Evolutionary conservation across 1,140 invertebrate genomes (phyloP), one percentile per base, ranked within the genome.

Genomic region (Zaprionus lachaisei): DNA sequence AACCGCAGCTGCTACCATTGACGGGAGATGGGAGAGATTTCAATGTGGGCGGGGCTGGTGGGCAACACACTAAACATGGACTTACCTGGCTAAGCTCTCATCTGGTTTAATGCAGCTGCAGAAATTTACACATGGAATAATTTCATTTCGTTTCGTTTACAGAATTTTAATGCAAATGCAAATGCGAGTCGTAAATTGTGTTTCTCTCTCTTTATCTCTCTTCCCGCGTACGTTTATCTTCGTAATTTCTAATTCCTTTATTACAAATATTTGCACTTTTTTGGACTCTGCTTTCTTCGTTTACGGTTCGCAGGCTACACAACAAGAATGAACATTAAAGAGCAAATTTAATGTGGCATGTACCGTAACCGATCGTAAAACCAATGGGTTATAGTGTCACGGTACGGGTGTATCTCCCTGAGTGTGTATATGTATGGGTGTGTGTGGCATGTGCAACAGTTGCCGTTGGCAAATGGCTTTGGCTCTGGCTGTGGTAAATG

Each of bases 321-420:
- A 60, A 47, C 22, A 72, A 60, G 38, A 56, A 57, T 54, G 72
- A 76, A 84, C 84, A 83, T 78, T 79, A 44, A 81, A 70, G 71
- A 68, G 74, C 78, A 81, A 79, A 76, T 58, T 86, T 77, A 84
- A 84, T 89, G 78, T 86, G 81, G 74, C 78, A 58, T 89, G 75
- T 49, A 69, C 54, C 74, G 81, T 69, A 89, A 67, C 47, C 74
- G 81, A 87, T 87, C 84, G 78, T 89, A 81, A 87, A 87, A 84
- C 56, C 63, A 80, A 89, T 79, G 69, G 71, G 71, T 78, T 84
- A 81, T 73, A 64, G 63, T 77, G 37, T 55, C 14, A 67, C 58
- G 73, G 31, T 83, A 64, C 73, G 37, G 22, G 34, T 56, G 62
- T 70, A 24, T 51, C 22, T 9, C 54, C 72, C 31, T n/a, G 62